Evolutionary conservation across 1,140 invertebrate genomes (phyloP).

Genomic region (Meloidogyne chitwoodi): DNA sequence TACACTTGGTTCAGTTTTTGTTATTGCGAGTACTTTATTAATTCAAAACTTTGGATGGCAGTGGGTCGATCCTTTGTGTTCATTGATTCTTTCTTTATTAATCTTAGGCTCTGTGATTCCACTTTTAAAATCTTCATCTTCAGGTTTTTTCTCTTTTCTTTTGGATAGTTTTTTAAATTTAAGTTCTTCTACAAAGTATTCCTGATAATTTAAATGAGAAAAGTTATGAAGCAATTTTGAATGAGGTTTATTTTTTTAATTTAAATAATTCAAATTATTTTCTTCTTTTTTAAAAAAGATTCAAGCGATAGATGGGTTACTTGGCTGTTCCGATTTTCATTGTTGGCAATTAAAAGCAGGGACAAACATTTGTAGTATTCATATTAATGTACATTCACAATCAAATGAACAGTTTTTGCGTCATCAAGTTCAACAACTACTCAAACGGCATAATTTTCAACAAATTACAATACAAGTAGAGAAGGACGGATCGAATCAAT

Average conservation of each 20-base stretch:
- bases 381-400: constrained; percentile 40
- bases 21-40: constrained; percentile 68
- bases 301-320: constrained; percentile 47
- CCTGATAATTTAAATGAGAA: constrained; percentile 45
- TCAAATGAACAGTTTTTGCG: constrained; percentile 48
- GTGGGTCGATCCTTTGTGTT: constrained; percentile 69
- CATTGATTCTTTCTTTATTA: constrained; percentile 67
- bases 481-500: constrained; percentile 22
- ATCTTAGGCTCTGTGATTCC: constrained; percentile 67
- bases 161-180: constrained; percentile 61
- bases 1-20: constrained; percentile 68
- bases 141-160: background rate
- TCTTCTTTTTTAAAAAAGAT: constrained; percentile 32
- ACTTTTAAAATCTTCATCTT: constrained; percentile 8
- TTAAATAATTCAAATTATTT: background rate
- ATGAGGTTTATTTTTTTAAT: constrained; percentile 31
- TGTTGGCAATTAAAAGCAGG: constrained; percentile 56
- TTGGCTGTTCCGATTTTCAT: constrained; percentile 45
- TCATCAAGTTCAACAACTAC: constrained; percentile 26
- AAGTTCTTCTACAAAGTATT: constrained; percentile 61
- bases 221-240: constrained; percentile 21
- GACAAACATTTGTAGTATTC: constrained; percentile 46
- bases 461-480: constrained; percentile 39
- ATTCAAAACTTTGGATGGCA: constrained; percentile 68
- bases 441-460: constrained; percentile 13